Evolutionary conservation across 2,888 invertebrate species (phyloP).

Genomic region (Willowsia nigromaculata): DNA sequence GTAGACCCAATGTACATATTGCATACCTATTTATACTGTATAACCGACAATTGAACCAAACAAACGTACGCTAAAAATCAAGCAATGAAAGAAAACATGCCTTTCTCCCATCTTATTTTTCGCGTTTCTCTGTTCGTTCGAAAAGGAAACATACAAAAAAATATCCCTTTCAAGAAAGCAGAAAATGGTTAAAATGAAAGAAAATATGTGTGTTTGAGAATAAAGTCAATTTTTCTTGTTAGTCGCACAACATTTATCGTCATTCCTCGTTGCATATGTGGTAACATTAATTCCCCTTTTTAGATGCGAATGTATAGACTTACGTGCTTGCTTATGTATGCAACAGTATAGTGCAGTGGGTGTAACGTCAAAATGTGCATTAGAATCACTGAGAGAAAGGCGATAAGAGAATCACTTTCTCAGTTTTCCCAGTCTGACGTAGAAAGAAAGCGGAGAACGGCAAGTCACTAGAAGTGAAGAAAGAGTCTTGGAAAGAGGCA

Average conservation of each 20-base stretch:
- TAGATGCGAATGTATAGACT: neutral
- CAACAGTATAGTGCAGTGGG: neutral
- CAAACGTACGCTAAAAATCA: too few species aligned
- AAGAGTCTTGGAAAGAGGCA: neutral
- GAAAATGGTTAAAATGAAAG: constrained; percentile 5
- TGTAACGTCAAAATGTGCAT: neutral
- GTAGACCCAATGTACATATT: too few species aligned
- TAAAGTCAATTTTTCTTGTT: constrained; percentile 37
- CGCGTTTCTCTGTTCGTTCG: neutral
- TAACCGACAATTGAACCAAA: too few species aligned
- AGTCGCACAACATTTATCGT: constrained; percentile 45
- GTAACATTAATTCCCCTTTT: constrained; percentile 3
- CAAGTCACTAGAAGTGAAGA: neutral
- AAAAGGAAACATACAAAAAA: neutral
- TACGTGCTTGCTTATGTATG: neutral
- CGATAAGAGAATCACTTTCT: constrained; percentile 36
- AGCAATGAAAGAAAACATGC: neutral
- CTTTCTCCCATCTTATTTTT: neutral
- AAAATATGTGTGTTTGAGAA: constrained; percentile 11
- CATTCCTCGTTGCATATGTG: neutral
- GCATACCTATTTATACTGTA: too few species aligned
- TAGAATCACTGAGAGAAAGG: neutral
- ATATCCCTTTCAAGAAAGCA: neutral
- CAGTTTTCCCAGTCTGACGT: neutral
- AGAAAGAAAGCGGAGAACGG: neutral